A percentile compares a stretch with the other conserved stretches of the same genome.
Evolutionary conservation across 2,113 vertebrate genomes (phyloP).

Genomic region (Camelus dromedarius): DNA sequence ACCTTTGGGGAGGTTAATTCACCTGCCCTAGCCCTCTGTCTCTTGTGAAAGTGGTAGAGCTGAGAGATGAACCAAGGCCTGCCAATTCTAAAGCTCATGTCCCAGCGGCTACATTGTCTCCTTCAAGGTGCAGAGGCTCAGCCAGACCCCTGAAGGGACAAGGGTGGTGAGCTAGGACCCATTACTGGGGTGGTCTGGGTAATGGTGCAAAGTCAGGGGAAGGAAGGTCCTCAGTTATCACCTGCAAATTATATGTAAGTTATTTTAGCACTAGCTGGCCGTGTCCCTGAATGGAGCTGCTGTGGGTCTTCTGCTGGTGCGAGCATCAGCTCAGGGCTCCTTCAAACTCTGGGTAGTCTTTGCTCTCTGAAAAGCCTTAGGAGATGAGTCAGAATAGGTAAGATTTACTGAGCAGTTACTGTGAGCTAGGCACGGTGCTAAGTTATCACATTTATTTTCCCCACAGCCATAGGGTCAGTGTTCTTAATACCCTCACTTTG

Average conservation of each 20-base stretch:
- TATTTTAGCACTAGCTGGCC: slow-evolving; percentile 1
- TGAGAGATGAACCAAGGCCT: not conserved
- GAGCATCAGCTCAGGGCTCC: not conserved
- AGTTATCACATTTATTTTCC: not conserved
- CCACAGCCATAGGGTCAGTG: not conserved
- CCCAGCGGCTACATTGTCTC: not conserved
- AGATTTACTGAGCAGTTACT: slow-evolving; percentile 33
- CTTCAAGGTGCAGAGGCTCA: not conserved
- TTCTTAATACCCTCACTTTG: slow-evolving; percentile 13
- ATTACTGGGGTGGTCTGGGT: not conserved
- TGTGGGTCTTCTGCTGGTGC: not conserved
- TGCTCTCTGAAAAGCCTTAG: not conserved
- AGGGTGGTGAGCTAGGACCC: not conserved
- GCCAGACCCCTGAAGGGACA: not conserved
- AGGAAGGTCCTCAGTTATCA: not conserved
- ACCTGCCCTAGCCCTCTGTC: not conserved
- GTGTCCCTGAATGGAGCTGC: not conserved
- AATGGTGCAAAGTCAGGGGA: not conserved
- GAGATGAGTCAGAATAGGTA: not conserved
- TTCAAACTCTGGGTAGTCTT: not conserved
- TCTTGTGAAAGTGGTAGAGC: not conserved
- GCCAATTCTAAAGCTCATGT: not conserved
- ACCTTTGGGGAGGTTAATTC: not conserved
- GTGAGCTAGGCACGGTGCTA: not conserved
- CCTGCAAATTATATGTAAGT: not conserved